Base-by-base conservation (phyloP, 2,888 invertebrate species). In the Heteromurus nitidus region DNA sequence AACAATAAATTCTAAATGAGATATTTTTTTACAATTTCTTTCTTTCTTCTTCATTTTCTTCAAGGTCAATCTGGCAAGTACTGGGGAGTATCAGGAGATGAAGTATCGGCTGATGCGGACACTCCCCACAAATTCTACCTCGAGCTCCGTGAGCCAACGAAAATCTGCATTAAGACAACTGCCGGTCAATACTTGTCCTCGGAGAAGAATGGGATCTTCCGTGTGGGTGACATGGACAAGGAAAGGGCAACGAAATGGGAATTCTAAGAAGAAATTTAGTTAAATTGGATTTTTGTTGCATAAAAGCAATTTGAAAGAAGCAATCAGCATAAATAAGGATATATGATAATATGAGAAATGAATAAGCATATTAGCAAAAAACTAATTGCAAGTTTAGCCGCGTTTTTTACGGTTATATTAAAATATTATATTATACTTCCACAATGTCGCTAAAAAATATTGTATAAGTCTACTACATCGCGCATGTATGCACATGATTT, bases 211-310 rank as follows among this genome's bases (percentile, higher is more conserved):
- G 97, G 97, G 53, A 93, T 94, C 88, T 94, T 97, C 91, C 94
- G 95, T 88, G 92, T 96, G 84, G 95, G 95, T 73, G 95, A 94
- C 83, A 91, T 93, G 85, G 94, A 94, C 88, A 92, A 93, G 88
- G 92, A 93, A 87, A 91, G 91, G 86, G 96, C 96, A 89, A 97
- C 96, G 88, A 95, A 95, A 89, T 97, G 97, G 97, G 97, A 97
- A 91, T 97, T 96, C 90, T 97, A 95, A 91, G 20, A 44, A 58
- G 42, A 9, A 62, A 30, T 50, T 50, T 11, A 50, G n/a, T 5
- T 36, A 36, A 36, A 9, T 9, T 36, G 36, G 7, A 9, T 9
- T 36, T 13, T 36, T 9, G 5, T 36, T 36, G 36, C 36, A 36
- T 9, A 36, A 9, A 36, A 36, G 5, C 13, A 9, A 26, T 5